A percentile compares a stretch with the other conserved stretches of the same genome.
Evolutionary conservation across 2,113 vertebrate genomes (phyloP).

Genomic region (Rhegmatorhina hoffmannsi): DNA sequence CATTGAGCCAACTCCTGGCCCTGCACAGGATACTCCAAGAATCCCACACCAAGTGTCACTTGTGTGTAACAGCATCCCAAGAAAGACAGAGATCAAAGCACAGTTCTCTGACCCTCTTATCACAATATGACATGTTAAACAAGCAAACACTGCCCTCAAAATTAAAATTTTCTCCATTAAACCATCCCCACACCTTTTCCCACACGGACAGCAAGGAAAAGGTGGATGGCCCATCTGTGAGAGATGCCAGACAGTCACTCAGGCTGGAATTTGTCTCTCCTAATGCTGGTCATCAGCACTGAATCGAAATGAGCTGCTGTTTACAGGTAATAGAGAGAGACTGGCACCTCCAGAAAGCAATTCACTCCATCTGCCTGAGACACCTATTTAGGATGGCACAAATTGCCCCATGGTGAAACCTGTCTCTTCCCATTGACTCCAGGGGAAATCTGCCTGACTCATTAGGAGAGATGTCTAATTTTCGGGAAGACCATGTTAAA

Average conservation of each 20-base stretch:
- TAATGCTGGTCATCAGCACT: background rate
- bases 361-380: slow-evolving; percentile 53
- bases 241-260: background rate
- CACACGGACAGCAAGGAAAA: background rate
- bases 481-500: slow-evolving; percentile 15
- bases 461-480: slow-evolving; percentile 32
- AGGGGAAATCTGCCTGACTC: slow-evolving; percentile 6
- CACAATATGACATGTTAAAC: background rate
- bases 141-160: background rate
- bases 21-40: background rate
- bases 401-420: slow-evolving; percentile 11
- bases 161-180: background rate
- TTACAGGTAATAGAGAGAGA: slow-evolving; percentile 48
- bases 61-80: background rate
- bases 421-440: slow-evolving; percentile 35
- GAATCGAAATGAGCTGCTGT: slow-evolving; percentile 4
- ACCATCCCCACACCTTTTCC: background rate
- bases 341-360: slow-evolving; percentile 44
- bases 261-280: slow-evolving; percentile 27
- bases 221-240: background rate
- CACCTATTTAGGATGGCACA: slow-evolving; percentile 50
- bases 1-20: background rate
- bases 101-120: background rate
- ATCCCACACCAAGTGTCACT: background rate
- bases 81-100: background rate